Percentiles rank a stretch among this genome's conserved stretches.
phyloP scores from a whole-genome alignment of 2,797 vertebrate genomes.

The Aselliscus stoliczkanus region DNA sequence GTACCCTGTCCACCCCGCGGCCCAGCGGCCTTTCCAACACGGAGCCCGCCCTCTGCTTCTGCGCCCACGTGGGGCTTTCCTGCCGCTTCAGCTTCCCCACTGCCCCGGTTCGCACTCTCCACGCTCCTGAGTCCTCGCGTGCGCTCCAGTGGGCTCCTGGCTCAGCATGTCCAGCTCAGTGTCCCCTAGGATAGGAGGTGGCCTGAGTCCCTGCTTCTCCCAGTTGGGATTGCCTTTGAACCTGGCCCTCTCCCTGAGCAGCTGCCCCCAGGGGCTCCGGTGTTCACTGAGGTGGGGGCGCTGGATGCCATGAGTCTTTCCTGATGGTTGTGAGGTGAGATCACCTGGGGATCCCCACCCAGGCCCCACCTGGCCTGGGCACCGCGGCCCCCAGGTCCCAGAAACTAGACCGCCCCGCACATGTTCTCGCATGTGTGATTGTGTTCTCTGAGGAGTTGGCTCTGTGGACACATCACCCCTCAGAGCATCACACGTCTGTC shows the following conservation, averaged over 20 bases:
- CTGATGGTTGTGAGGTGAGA: background rate
- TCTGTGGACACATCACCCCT: too few relatives aligned
- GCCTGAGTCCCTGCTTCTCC: background rate
- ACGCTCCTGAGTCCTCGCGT: too few relatives aligned
- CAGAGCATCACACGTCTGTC: too few relatives aligned
- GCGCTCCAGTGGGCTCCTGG: background rate
- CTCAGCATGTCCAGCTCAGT: background rate
- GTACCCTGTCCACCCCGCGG: too few relatives aligned
- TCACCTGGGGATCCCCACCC: background rate
- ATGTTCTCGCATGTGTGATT: too few relatives aligned
- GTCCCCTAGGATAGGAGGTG: background rate
- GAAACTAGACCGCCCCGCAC: background rate
- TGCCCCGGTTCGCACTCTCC: background rate
- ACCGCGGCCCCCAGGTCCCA: background rate
- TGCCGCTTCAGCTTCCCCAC: background rate
- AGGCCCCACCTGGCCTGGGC: background rate
- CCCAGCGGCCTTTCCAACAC: too few relatives aligned
- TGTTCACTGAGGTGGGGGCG: background rate
- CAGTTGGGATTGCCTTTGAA: background rate
- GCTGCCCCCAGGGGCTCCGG: background rate
- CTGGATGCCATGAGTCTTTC: background rate
- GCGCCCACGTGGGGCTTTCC: background rate
- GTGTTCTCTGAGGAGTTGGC: background rate
- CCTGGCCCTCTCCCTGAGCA: too few relatives aligned
- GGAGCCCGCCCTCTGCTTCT: background rate